A percentile compares a stretch with the other conserved stretches of the same genome.
phyloP scores from a whole-genome alignment of 2,797 vertebrate species.

The Urosaurus nigricauda region DNA sequence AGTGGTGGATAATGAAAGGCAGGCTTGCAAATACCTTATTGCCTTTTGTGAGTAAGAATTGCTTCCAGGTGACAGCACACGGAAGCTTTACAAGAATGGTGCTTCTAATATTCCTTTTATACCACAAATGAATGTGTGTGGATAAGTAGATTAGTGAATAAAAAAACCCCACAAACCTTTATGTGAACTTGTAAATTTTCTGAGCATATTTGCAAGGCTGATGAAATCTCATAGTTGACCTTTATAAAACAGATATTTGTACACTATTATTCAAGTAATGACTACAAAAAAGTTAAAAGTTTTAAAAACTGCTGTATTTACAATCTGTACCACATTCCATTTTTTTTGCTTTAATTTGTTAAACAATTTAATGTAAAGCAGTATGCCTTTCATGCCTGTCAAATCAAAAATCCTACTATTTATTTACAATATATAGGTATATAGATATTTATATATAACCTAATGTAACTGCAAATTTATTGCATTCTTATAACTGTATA shows the following conservation, averaged over 20 bases:
- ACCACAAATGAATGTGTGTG: not conserved
- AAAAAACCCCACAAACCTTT: not conserved
- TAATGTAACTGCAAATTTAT: slow-evolving; percentile 83
- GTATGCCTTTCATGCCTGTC: slow-evolving; percentile 79
- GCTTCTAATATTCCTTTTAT: not conserved
- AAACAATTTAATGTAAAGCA: slow-evolving; percentile 79
- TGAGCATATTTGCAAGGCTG: slow-evolving; percentile 30
- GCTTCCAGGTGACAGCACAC: not conserved
- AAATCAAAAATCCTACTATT: slow-evolving; percentile 74
- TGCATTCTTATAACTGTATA: slow-evolving; percentile 86
- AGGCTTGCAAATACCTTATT: slow-evolving; percentile 24
- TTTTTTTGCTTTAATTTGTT: slow-evolving; percentile 83
- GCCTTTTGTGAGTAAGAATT: slow-evolving; percentile 8
- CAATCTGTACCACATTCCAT: slow-evolving; percentile 80
- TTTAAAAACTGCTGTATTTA: slow-evolving; percentile 80
- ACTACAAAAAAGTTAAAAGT: slow-evolving; percentile 69
- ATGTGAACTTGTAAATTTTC: not conserved
- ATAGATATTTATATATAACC: slow-evolving; percentile 71
- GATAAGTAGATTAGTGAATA: not conserved
- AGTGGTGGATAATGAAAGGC: slow-evolving; percentile 70
- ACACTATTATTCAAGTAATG: slow-evolving; percentile 75
- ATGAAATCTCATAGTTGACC: slow-evolving; percentile 63
- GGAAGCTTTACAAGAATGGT: not conserved
- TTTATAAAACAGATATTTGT: slow-evolving; percentile 78
- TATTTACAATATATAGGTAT: slow-evolving; percentile 71